Evolutionary conservation across 1,140 invertebrate genomes (phyloP).

Genomic region (Trinorchestia longiramus): DNA sequence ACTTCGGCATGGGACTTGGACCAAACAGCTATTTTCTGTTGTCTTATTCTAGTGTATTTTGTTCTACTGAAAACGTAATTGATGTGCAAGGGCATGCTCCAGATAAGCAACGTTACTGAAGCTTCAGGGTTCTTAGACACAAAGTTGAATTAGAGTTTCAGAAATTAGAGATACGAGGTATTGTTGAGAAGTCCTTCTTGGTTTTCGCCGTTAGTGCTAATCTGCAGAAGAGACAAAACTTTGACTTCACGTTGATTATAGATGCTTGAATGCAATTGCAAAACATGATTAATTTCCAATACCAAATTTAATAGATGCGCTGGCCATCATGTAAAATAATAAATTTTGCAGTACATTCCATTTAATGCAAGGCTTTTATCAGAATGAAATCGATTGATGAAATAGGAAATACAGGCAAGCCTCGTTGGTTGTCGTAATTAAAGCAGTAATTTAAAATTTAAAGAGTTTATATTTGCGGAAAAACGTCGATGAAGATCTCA

Average conservation of each 20-base stretch:
- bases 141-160: background rate
- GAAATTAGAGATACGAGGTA: background rate
- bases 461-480: no score
- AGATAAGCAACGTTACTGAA: background rate
- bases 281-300: slow-evolving; percentile 31
- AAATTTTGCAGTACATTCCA: slow-evolving; percentile 3
- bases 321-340: background rate
- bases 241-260: slow-evolving; percentile 40
- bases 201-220: slow-evolving; percentile 6
- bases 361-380: slow-evolving; percentile 50
- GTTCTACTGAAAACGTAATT: slow-evolving; percentile 27
- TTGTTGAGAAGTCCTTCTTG: background rate
- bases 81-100: background rate
- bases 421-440: no score
- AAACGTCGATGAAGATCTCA: no score
- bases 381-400: slow-evolving; percentile 7
- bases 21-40: no score
- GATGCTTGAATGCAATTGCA: background rate
- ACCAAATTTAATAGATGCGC: slow-evolving; percentile 52
- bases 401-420: slow-evolving; percentile 38
- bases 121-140: background rate
- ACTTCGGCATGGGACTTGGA: no score
- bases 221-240: background rate
- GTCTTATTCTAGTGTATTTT: no score
- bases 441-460: no score